These are phyloP conservation scores for Stercorarius parasiticus DNA, from an alignment of 2,113 vertebrate genomes.

Conservation along the genomic window DNA sequence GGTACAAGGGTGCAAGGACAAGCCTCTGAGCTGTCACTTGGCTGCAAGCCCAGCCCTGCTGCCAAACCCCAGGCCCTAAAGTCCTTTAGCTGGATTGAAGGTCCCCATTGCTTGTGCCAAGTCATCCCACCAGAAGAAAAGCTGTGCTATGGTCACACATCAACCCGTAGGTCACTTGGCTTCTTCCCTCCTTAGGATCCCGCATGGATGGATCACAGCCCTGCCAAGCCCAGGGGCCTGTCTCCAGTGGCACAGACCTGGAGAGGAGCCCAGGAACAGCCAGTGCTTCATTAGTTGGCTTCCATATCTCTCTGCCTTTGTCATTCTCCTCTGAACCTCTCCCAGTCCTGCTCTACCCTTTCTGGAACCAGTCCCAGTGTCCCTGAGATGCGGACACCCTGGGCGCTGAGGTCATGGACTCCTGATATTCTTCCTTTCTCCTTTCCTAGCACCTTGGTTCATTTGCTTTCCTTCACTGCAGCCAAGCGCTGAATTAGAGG, in stretches of 20 bases:
- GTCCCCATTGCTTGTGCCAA: neutral
- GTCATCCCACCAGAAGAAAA: neutral
- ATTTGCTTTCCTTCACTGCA: neutral
- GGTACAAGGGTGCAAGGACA: no score
- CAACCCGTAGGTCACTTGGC: neutral
- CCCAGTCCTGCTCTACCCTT: neutral
- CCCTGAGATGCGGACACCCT: neutral
- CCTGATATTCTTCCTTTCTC: neutral
- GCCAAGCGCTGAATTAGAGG: neutral
- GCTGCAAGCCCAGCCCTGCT: neutral
- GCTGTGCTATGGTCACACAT: neutral
- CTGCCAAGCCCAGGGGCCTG: neutral
- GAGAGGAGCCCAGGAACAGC: constrained; percentile 1
- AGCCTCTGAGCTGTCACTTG: neutral
- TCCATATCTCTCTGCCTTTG: neutral
- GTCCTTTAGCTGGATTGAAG: neutral
- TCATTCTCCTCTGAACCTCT: neutral
- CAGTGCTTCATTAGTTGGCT: neutral
- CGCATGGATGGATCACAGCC: neutral
- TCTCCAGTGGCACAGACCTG: neutral
- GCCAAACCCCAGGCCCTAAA: neutral
- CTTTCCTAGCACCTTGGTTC: neutral
- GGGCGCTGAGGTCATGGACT: neutral
- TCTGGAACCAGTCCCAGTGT: neutral
- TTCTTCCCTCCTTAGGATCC: neutral